These are phyloP conservation scores for Slavum lentiscoides DNA, from an alignment of 2,888 invertebrate species.

Conservation along the genomic window DNA sequence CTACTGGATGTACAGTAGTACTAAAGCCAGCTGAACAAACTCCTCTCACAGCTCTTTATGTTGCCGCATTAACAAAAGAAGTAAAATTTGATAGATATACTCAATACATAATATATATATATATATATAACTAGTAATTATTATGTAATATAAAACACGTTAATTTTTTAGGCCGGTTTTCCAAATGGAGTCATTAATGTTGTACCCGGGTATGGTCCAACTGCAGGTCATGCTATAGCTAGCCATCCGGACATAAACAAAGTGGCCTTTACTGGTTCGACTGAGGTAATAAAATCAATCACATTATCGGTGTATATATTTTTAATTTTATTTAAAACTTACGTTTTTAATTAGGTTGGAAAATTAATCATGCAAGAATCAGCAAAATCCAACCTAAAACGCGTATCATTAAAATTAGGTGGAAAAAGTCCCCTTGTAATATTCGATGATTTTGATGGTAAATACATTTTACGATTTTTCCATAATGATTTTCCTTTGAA, in stretches of 20 bases:
- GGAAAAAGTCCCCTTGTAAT: constrained; percentile 94
- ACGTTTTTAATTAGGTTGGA: constrained; percentile 68
- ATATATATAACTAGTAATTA: too few relatives aligned
- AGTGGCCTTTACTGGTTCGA: constrained; percentile 87
- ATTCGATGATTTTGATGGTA: constrained; percentile 75
- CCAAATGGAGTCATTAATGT: constrained; percentile 91
- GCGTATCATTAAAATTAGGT: constrained; percentile 87
- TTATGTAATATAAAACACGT: neutral
- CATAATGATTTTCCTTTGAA: neutral
- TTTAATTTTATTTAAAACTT: neutral
- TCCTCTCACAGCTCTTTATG: constrained; percentile 84
- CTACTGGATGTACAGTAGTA: constrained; percentile 69
- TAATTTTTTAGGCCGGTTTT: constrained; percentile 71
- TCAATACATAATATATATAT: neutral
- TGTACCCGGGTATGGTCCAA: constrained; percentile 81
- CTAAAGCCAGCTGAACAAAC: constrained; percentile 96
- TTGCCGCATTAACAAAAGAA: constrained; percentile 82
- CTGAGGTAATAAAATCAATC: constrained; percentile 59
- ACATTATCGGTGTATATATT: neutral
- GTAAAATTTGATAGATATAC: constrained; percentile 8
- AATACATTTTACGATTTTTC: constrained; percentile 30
- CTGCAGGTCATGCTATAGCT: constrained; percentile 77
- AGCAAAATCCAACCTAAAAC: constrained; percentile 75
- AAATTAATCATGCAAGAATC: constrained; percentile 79
- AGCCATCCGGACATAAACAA: constrained; percentile 78